Evolutionary conservation across 2,888 invertebrate species (phyloP).

Genomic region (Pantelozetes paolii): DNA sequence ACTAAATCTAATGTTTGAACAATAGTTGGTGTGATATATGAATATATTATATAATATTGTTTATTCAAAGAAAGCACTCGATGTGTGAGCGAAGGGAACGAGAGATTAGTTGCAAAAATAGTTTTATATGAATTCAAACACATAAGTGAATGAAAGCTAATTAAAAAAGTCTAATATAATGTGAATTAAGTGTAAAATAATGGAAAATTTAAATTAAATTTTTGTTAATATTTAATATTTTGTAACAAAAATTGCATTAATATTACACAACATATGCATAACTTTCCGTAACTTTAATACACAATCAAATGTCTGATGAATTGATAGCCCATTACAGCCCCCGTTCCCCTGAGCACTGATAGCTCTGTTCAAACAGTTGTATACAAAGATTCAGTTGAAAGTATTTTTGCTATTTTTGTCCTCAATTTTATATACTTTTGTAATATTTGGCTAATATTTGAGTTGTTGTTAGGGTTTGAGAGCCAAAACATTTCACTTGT

Average conservation of each 20-base stretch:
- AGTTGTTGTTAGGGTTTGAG: not conserved
- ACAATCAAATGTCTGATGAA: not conserved
- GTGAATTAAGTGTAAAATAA: slow-evolving; percentile 7
- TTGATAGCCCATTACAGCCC: not conserved
- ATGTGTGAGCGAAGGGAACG: not conserved
- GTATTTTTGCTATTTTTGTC: not conserved
- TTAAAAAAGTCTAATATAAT: slow-evolving; percentile 1
- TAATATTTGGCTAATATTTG: not conserved
- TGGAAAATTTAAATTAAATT: not conserved
- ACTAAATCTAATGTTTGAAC: not conserved
- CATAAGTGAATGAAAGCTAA: not conserved
- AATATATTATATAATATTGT: not conserved
- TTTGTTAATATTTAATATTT: slow-evolving; percentile 8
- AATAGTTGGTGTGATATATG: not conserved
- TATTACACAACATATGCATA: not conserved
- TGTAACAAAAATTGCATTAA: not conserved
- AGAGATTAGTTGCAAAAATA: too few relatives aligned
- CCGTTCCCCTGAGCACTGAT: not conserved
- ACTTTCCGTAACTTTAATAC: not conserved
- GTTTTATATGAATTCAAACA: not conserved
- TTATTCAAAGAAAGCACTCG: not conserved
- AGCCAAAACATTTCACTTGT: not conserved
- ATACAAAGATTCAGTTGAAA: not conserved
- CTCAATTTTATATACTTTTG: not conserved
- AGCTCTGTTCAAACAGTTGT: not conserved